Evolutionary conservation across 2,113 vertebrate species (phyloP).

Genomic region (Indri indri): DNA sequence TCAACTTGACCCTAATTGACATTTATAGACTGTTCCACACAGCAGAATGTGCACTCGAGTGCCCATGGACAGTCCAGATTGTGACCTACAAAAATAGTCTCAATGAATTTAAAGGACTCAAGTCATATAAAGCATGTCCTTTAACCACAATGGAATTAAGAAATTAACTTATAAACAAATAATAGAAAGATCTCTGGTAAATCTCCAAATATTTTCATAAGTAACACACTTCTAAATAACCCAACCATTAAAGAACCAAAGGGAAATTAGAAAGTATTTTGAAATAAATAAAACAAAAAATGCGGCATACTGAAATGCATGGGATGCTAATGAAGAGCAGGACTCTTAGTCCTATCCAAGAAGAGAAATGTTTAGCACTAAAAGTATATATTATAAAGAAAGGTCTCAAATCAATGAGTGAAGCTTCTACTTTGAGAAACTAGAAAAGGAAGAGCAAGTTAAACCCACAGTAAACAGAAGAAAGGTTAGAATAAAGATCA

Average conservation of each 20-base stretch:
- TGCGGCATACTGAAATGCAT: not conserved
- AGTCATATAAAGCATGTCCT: not conserved
- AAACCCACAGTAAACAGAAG: not conserved
- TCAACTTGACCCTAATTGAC: not conserved
- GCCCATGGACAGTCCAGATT: not conserved
- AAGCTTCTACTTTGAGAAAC: not conserved
- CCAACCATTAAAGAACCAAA: not conserved
- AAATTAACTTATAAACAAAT: not conserved
- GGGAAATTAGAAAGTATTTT: not conserved
- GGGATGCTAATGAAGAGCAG: not conserved
- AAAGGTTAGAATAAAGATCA: not conserved
- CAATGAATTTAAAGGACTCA: not conserved
- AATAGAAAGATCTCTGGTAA: conserved; percentile 1
- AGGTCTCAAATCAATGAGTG: not conserved
- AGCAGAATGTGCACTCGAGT: not conserved
- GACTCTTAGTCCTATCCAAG: no score
- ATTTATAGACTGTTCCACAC: not conserved
- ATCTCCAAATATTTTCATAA: not conserved
- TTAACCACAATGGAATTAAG: not conserved
- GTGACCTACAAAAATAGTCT: not conserved
- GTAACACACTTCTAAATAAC: conserved; percentile 2
- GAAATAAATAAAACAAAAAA: conserved; percentile 19
- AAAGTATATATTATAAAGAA: not conserved
- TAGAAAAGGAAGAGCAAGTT: not conserved
- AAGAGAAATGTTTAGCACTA: not conserved